Conservation (phyloP, 2,888 invertebrate genomes). For the Polyommatus iphigenia region DNA sequence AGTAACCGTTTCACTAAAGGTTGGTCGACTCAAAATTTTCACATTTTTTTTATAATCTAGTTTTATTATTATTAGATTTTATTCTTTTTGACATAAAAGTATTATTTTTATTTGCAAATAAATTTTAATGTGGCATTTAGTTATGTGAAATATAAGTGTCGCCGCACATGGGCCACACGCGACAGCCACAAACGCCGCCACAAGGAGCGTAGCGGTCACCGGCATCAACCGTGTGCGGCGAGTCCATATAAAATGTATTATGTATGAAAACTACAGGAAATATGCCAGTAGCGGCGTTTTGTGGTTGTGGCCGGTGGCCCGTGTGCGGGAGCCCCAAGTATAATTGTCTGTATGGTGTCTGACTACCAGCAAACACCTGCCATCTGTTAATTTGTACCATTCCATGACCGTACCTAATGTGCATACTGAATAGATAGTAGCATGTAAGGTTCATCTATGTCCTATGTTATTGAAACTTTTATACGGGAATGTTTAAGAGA, state of each 20-base stretch:
- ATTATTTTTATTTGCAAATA: slow-evolving; percentile 16
- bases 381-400: not conserved
- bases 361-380: not conserved
- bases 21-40: slow-evolving; percentile 17
- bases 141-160: not conserved
- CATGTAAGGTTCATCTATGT: not conserved
- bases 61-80: not conserved
- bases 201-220: no score
- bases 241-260: no score
- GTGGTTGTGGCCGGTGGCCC: no score
- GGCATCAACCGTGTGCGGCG: no score
- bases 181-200: no score
- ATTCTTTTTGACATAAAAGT: not conserved
- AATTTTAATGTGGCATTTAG: not conserved
- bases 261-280: no score
- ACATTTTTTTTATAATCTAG: slow-evolving; percentile 12
- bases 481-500: not conserved
- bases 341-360: not conserved
- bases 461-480: not conserved
- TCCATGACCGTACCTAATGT: not conserved
- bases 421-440: not conserved
- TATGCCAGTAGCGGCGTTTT: no score
- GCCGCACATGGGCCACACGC: no score
- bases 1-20: slow-evolving; percentile 5
- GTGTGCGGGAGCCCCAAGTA: not conserved